phyloP scores from a whole-genome alignment of 2,113 vertebrate genomes.

The Xerus inauris region DNA sequence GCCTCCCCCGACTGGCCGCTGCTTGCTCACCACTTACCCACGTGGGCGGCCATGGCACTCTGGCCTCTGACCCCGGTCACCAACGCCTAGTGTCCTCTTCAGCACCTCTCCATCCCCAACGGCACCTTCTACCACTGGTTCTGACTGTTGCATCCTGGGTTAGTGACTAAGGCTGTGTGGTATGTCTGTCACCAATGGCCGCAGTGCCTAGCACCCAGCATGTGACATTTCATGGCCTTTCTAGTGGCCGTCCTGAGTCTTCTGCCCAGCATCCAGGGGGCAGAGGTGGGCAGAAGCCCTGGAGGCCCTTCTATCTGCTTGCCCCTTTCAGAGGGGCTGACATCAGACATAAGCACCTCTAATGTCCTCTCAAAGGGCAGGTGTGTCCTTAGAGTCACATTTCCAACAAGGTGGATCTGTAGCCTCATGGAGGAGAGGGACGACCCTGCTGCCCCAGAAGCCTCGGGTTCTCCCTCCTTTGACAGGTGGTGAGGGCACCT shows the following conservation, averaged over 20 bases:
- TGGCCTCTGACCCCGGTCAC: too few species aligned
- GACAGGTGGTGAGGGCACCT: not conserved
- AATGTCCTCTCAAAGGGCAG: not conserved
- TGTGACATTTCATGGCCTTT: not conserved
- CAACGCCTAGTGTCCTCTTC: too few species aligned
- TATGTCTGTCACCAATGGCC: too few species aligned
- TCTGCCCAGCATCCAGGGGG: not conserved
- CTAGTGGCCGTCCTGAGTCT: not conserved
- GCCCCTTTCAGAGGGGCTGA: not conserved
- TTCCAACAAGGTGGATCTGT: not conserved
- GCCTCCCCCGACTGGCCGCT: too few species aligned
- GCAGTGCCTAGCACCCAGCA: too few species aligned
- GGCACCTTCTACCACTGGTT: too few species aligned
- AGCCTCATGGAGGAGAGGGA: not conserved
- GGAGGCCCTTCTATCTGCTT: not conserved
- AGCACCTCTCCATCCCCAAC: too few species aligned
- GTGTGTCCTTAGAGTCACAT: not conserved
- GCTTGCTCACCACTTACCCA: too few species aligned
- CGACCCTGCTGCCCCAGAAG: not conserved
- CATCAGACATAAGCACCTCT: not conserved
- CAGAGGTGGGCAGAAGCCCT: not conserved
- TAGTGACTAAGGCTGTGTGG: too few species aligned
- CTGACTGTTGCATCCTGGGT: too few species aligned
- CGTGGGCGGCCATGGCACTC: too few species aligned
- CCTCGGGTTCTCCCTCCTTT: not conserved